phyloP scores from a whole-genome alignment of 2,888 invertebrate species.

The Heteromurus nitidus region DNA sequence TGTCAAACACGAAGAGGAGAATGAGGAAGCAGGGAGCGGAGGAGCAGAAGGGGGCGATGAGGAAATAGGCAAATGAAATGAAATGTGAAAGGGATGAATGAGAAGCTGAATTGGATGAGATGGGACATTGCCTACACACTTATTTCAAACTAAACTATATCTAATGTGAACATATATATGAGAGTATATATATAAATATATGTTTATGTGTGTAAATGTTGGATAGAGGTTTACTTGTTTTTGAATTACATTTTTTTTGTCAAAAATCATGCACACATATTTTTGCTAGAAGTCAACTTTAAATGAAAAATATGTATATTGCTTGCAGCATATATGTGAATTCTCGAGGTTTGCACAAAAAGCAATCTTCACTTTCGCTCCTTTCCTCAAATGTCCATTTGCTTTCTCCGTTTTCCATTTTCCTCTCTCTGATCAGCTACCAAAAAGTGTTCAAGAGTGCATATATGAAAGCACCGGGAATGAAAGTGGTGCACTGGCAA shows the following conservation, averaged over 20 bases:
- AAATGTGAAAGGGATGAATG: slow-evolving; percentile 68
- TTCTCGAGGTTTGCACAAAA: background rate
- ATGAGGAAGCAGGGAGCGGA: slow-evolving; percentile 35
- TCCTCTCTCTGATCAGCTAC: no score
- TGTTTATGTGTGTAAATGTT: background rate
- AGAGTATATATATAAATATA: background rate
- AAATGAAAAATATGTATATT: background rate
- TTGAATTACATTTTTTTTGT: slow-evolving; percentile 1
- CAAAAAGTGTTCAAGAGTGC: no score
- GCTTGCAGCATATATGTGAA: background rate
- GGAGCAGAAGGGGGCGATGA: slow-evolving; percentile 40
- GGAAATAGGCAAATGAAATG: slow-evolving; percentile 64
- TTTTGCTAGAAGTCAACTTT: slow-evolving; percentile 5
- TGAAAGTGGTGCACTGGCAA: no score
- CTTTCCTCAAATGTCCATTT: slow-evolving; percentile 18
- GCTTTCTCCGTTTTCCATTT: background rate
- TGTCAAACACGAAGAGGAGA: slow-evolving; percentile 53
- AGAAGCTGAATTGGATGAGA: slow-evolving; percentile 60
- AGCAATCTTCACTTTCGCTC: background rate
- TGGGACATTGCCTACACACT: slow-evolving; percentile 54
- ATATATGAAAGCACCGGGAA: no score
- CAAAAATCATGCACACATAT: background rate
- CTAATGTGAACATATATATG: background rate
- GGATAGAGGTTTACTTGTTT: background rate
- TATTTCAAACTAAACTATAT: no score